Conservation (phyloP, 1,140 invertebrate genomes). For the Antheraea mylitta region DNA sequence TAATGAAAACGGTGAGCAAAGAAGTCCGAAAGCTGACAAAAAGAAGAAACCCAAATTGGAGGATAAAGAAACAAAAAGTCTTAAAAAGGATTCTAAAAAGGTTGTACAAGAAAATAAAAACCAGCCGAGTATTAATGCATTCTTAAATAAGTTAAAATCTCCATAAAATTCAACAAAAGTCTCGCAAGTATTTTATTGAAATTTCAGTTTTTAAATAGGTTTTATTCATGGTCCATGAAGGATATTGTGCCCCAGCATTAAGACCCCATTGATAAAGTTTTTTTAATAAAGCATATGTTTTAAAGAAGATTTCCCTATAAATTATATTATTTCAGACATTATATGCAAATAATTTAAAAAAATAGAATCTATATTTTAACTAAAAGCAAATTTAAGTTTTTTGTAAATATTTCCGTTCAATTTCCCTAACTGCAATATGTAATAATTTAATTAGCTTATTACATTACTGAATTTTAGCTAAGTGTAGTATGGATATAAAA, state of each 20-base stretch:
- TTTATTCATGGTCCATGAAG: no score
- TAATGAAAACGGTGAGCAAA: slow-evolving; percentile 38
- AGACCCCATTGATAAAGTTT: no score
- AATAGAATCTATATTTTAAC: not conserved
- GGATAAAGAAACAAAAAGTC: slow-evolving; percentile 56
- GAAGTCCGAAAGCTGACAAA: slow-evolving; percentile 57
- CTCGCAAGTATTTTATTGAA: no score
- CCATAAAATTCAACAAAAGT: slow-evolving; percentile 16
- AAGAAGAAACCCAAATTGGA: slow-evolving; percentile 60
- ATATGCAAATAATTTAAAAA: no score
- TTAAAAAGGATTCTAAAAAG: slow-evolving; percentile 51
- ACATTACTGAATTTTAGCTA: no score
- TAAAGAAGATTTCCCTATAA: not conserved
- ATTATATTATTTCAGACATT: not conserved
- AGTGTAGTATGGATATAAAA: no score
- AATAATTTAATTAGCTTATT: not conserved
- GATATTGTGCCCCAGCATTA: no score
- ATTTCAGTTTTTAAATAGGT: no score
- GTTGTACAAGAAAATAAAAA: slow-evolving; percentile 56
- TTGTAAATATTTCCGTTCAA: not conserved
- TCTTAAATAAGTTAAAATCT: slow-evolving; percentile 61
- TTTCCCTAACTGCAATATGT: not conserved
- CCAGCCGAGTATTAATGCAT: slow-evolving; percentile 64
- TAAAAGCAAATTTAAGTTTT: not conserved
- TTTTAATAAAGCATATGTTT: not conserved